Evolutionary conservation across 1,140 invertebrate species (phyloP).

Genomic region (Caerostris darwini): DNA sequence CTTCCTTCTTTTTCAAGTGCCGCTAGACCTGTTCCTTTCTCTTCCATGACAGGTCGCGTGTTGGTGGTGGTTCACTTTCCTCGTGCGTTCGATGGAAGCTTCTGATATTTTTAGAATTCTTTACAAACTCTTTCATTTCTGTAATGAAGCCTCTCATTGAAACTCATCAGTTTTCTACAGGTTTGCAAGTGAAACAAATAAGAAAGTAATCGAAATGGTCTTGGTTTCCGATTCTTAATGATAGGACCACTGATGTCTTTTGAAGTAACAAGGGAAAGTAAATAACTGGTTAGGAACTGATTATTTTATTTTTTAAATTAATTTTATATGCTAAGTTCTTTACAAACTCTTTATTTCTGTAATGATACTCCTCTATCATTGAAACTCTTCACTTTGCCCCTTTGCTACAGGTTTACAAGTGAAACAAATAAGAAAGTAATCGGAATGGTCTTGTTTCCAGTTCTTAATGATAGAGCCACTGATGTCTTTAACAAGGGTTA

Average conservation of each 20-base stretch:
- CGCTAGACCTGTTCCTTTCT: constrained; percentile 71
- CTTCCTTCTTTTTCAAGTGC: constrained; percentile 15
- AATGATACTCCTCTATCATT: background rate
- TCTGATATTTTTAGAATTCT: constrained; percentile 10
- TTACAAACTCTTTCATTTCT: background rate
- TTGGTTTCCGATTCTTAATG: background rate
- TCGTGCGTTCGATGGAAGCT: background rate
- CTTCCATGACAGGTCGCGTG: constrained; percentile 52
- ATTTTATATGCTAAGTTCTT: background rate
- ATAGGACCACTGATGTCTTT: too few species aligned
- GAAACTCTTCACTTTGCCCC: background rate
- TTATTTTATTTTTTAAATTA: too few species aligned
- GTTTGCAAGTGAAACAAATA: background rate
- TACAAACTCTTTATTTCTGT: background rate
- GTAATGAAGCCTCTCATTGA: background rate
- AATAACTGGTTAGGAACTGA: too few species aligned
- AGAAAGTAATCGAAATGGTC: background rate
- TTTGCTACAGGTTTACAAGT: background rate
- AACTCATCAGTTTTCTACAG: background rate
- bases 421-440: background rate
- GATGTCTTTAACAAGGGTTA: too few species aligned
- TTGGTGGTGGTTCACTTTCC: constrained; percentile 54
- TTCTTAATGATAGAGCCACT: too few species aligned
- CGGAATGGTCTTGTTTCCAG: background rate
- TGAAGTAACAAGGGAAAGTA: too few species aligned